Evolutionary conservation across 2,113 vertebrate species (phyloP).

Genomic region (Carlito syrichta): DNA sequence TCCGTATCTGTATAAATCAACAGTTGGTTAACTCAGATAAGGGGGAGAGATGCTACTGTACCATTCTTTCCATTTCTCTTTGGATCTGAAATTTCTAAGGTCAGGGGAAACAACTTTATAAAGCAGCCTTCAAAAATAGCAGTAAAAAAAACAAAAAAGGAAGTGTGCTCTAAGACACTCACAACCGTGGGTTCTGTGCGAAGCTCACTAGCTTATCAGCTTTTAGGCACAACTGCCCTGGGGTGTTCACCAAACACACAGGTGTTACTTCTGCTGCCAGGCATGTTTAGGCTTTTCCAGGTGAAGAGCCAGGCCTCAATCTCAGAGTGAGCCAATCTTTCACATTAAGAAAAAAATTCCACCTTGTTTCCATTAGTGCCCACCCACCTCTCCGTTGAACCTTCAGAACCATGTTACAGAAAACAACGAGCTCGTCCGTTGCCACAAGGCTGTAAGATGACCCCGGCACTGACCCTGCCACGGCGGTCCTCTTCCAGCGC

Average conservation of each 20-base stretch:
- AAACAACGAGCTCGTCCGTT: conserved; percentile 22
- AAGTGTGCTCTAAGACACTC: not conserved
- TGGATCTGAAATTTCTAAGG: not conserved
- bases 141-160: not conserved
- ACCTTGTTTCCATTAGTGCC: not conserved
- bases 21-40: not conserved
- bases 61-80: not conserved
- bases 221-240: not conserved
- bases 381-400: not conserved
- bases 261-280: not conserved
- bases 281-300: not conserved
- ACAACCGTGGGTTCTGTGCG: not conserved
- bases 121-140: not conserved
- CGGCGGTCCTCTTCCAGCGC: conserved; percentile 86
- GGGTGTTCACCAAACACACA: not conserved
- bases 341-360: not conserved
- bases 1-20: not conserved
- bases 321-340: not conserved
- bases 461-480: conserved; percentile 90
- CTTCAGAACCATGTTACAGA: conserved; percentile 11
- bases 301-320: not conserved
- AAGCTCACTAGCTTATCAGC: not conserved
- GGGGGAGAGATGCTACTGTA: not conserved
- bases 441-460: conserved; percentile 33
- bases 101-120: not conserved